Percentiles rank a stretch among this genome's conserved stretches.
Conservation (phyloP, 2,888 invertebrate species). For the Lydus trimaculatus region DNA sequence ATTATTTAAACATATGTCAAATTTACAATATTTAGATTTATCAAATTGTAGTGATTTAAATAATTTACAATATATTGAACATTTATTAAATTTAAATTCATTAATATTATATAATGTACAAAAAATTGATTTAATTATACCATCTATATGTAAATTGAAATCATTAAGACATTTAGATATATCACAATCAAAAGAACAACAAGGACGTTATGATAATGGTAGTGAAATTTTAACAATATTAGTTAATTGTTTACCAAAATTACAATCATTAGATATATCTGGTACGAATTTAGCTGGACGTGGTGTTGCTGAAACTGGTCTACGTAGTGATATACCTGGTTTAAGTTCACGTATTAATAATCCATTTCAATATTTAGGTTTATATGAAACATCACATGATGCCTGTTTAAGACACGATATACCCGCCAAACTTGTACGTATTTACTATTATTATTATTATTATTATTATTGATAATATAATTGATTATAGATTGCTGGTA, state of each 20-base stretch:
- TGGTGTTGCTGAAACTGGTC: slow-evolving; percentile 70
- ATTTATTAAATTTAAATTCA: slow-evolving; percentile 73
- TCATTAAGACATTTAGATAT: slow-evolving; percentile 81
- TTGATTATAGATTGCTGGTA: slow-evolving; percentile 80
- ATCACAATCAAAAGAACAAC: slow-evolving; percentile 75
- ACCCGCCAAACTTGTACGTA: slow-evolving; percentile 82
- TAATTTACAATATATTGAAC: slow-evolving; percentile 72
- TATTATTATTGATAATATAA: slow-evolving; percentile 15
- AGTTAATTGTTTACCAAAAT: slow-evolving; percentile 74
- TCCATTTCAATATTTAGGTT: slow-evolving; percentile 88
- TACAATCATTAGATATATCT: slow-evolving; percentile 91
- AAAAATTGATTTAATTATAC: slow-evolving; percentile 68
- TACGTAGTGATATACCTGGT: slow-evolving; percentile 78
- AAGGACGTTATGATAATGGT: slow-evolving; percentile 76
- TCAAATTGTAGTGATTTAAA: slow-evolving; percentile 71
- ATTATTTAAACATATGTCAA: slow-evolving; percentile 67
- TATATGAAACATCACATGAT: slow-evolving; percentile 88
- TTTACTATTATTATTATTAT: slow-evolving; percentile 19
- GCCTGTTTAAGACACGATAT: slow-evolving; percentile 91
- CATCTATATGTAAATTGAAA: slow-evolving; percentile 67
- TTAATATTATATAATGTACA: slow-evolving; percentile 84
- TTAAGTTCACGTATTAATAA: slow-evolving; percentile 76
- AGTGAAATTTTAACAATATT: slow-evolving; percentile 76
- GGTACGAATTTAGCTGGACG: slow-evolving; percentile 94
- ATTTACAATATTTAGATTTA: slow-evolving; percentile 75